These are phyloP conservation scores for Spinus pinus DNA, from an alignment of 2,797 vertebrate species.

Conservation along the genomic window DNA sequence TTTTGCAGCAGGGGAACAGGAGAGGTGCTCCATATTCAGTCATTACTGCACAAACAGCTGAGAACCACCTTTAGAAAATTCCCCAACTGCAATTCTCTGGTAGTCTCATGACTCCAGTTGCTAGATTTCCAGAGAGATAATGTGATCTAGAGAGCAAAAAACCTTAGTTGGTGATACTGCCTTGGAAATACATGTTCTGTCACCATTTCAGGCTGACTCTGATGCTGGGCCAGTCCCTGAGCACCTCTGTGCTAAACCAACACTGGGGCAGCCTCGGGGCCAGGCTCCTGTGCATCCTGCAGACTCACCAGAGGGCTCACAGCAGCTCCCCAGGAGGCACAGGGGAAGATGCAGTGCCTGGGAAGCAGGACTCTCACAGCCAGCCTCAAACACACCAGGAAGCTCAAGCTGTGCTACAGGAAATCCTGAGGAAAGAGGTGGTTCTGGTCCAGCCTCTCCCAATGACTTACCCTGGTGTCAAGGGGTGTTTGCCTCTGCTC, in stretches of 20 bases:
- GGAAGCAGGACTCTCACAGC: background rate
- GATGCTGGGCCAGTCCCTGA: background rate
- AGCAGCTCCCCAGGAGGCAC: background rate
- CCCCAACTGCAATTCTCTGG: background rate
- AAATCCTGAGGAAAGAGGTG: conserved; percentile 10
- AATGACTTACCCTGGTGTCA: rapidly evolving
- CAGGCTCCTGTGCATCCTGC: background rate
- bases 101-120: background rate
- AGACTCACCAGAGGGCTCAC: background rate
- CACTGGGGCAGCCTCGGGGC: too few relatives aligned
- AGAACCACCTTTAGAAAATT: background rate
- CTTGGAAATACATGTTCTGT: background rate
- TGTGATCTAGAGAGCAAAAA: background rate
- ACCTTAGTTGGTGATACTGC: background rate
- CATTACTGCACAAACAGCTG: background rate
- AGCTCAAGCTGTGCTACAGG: background rate
- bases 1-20: background rate
- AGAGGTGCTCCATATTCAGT: background rate
- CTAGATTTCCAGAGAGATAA: background rate
- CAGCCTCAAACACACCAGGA: background rate
- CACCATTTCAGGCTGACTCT: background rate
- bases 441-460: background rate
- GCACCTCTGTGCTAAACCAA: background rate
- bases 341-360: background rate
- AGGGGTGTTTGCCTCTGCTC: background rate